Evolutionary conservation across 2,888 invertebrate species (phyloP), one percentile per base, ranked within the genome.

Genomic region (Cryptus viduatorius): DNA sequence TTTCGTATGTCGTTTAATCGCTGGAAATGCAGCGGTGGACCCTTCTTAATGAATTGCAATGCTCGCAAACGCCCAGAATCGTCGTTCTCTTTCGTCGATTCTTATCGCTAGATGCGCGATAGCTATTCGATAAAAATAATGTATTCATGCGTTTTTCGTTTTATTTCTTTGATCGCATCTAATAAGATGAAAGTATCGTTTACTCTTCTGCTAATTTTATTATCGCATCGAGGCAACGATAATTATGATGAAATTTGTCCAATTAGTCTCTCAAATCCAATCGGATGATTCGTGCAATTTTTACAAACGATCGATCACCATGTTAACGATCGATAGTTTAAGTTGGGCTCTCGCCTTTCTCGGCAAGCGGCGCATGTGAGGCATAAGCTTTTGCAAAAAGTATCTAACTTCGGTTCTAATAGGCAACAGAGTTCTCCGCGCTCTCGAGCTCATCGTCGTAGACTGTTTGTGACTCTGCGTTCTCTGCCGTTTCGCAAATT

Each of bases 301-400:
- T 92, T 89, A 93, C 84, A 93, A 88, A 14, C 89, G 88, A 88
- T 93, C 93, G 59, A 93, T 93, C 46, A 93, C 93, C 90, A 92
- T 92, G 72, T 92, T 93, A 19, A 93, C 93, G 82, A 93, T 93
- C 0, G 91, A 90, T 7, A 93, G 87, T 86, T 93, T 93, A 1
- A 93, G 85, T 75, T 90, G 91, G 4, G 93, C 93, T 79, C 91
- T 90, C n/a, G 93, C 89, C 79, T 90, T 92, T 61, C 87, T 91
- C 8, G 93, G 93, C 29, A 94, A 85, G 71, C 91, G 90, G 42
- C 90, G 90, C 89, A 93, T 90, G n/a, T 92, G 90, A 3, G 93
- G 93, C 72, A 91, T 90, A 3, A 94, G 77, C 84, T 92, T 93
- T 1, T 89, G 89, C 16, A 93, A 83, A 86, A 94, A 93, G 65